Conservation (phyloP, 2,888 invertebrate genomes). For the Lepeophtheirus nordmannii region DNA sequence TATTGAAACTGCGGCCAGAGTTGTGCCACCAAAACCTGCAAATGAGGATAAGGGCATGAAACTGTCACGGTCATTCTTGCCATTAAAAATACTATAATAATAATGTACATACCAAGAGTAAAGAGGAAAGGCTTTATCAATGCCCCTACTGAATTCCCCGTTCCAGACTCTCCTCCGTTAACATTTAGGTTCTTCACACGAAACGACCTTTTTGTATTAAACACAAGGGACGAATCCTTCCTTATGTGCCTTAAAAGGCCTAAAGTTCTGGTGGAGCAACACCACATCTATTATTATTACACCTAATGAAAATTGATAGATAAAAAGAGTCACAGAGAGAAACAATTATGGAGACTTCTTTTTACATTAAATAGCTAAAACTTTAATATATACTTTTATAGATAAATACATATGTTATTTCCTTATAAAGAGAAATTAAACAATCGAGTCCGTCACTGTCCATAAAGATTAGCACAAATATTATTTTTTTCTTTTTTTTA, state of each 20-base stretch:
- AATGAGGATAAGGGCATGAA: too few relatives aligned
- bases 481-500: too few relatives aligned
- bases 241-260: background rate
- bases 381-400: background rate
- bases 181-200: background rate
- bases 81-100: too few relatives aligned
- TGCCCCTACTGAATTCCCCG: background rate
- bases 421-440: too few relatives aligned
- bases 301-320: too few relatives aligned
- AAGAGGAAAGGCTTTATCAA: conserved; percentile 28
- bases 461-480: too few relatives aligned
- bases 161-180: background rate
- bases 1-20: conserved; percentile 58
- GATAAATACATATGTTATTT: background rate
- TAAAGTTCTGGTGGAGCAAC: background rate
- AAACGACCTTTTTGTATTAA: background rate
- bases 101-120: conserved; percentile 25
- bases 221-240: background rate
- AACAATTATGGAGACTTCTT: too few relatives aligned
- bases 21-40: conserved; percentile 48
- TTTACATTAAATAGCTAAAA: too few relatives aligned
- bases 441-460: too few relatives aligned
- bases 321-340: too few relatives aligned
- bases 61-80: too few relatives aligned
- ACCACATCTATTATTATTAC: background rate